These are phyloP conservation scores for Ypsolopha scabrella DNA, from an alignment of 2,888 invertebrate genomes.

Conservation along the genomic window DNA sequence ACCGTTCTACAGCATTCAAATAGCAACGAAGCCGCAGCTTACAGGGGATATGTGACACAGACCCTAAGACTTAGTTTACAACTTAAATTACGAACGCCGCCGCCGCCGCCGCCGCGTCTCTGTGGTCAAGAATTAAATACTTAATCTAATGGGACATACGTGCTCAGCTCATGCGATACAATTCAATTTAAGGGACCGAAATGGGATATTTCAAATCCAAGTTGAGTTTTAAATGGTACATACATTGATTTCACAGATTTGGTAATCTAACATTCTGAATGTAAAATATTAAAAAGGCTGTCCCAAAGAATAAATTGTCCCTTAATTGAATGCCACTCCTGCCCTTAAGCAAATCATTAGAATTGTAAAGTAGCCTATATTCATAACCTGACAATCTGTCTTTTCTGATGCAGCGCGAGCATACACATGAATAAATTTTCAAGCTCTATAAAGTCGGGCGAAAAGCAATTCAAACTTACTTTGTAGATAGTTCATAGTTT, in stretches of 20 bases:
- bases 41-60: constrained; percentile 62
- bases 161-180: constrained; percentile 31
- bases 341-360: constrained; percentile 44
- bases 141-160: constrained; percentile 48
- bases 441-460: background rate
- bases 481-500: too few relatives aligned
- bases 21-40: constrained; percentile 53
- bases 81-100: constrained; percentile 54
- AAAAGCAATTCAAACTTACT: background rate
- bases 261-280: background rate
- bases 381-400: constrained; percentile 25
- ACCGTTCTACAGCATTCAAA: constrained; percentile 60
- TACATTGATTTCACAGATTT: too few relatives aligned
- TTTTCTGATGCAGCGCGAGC: background rate
- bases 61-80: constrained; percentile 66
- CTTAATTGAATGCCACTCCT: constrained; percentile 33
- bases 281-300: constrained; percentile 25
- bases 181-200: constrained; percentile 32
- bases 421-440: background rate
- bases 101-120: constrained; percentile 15
- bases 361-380: constrained; percentile 48
- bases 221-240: background rate
- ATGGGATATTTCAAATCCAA: background rate
- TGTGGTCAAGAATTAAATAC: constrained; percentile 67
- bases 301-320: constrained; percentile 43